Evolutionary conservation across 2,797 vertebrate species (phyloP).

Genomic region (Leucoraja ocellata): DNA sequence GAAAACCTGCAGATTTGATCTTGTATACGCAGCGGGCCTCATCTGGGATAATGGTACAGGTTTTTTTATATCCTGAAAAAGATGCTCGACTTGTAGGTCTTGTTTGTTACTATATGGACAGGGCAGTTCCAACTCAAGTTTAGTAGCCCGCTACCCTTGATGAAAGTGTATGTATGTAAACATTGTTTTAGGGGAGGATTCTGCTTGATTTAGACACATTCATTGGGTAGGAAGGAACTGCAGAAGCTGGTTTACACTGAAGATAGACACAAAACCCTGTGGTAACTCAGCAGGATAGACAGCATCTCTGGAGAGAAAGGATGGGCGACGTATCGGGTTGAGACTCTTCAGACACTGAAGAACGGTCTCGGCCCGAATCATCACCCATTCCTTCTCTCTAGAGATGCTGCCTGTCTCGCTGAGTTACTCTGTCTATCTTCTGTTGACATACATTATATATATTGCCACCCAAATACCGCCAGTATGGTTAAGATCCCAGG

Average conservation of each 20-base stretch:
- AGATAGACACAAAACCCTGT: too few relatives aligned
- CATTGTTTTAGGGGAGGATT: neutral
- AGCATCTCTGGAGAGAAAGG: too few relatives aligned
- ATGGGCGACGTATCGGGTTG: too few relatives aligned
- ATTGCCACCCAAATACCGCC: neutral
- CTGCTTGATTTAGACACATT: neutral
- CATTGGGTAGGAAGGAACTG: neutral
- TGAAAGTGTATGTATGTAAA: neutral
- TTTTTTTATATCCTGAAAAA: neutral
- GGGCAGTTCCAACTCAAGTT: neutral
- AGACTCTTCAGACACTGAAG: too few relatives aligned
- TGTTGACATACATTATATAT: too few relatives aligned
- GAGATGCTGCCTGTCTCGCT: too few relatives aligned
- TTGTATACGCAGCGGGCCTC: neutral
- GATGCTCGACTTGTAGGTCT: too few relatives aligned
- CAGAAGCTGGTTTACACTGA: too few relatives aligned
- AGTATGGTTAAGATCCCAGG: neutral
- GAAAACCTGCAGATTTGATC: neutral
- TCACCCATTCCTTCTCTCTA: too few relatives aligned
- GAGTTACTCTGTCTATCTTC: too few relatives aligned
- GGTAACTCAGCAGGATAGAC: too few relatives aligned
- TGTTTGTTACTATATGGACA: neutral
- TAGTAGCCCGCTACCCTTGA: neutral
- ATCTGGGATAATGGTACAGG: neutral
- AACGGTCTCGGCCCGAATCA: too few relatives aligned